These are phyloP conservation scores for Gisinianus flammeolus DNA, from an alignment of 2,888 invertebrate species.

Conservation along the genomic window DNA sequence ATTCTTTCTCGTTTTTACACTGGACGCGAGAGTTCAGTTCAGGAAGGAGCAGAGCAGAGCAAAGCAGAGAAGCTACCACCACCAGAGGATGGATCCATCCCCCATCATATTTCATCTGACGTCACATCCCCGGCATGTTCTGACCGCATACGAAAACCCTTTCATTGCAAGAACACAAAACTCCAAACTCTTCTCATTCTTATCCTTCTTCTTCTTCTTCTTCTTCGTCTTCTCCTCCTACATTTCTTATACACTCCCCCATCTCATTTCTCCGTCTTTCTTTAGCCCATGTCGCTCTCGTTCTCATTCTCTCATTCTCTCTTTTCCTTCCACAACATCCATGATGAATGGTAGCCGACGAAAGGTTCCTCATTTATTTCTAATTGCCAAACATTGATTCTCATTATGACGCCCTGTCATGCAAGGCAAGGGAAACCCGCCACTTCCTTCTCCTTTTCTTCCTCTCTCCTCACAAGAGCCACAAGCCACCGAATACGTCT, in stretches of 20 bases:
- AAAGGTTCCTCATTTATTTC: constrained; percentile 41
- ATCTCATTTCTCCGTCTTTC: background rate
- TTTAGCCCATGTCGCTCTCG: background rate
- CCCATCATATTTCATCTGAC: constrained; percentile 43
- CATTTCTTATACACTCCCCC: background rate
- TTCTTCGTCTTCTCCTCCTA: constrained; percentile 2
- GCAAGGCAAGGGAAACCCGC: constrained; percentile 26
- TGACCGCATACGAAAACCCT: constrained; percentile 39
- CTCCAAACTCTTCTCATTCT: background rate
- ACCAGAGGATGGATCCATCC: constrained; percentile 38
- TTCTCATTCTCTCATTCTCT: constrained; percentile 6
- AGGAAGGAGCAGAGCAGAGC: background rate
- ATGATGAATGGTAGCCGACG: constrained; percentile 39
- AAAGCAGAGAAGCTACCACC: constrained; percentile 32
- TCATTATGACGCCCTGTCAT: constrained; percentile 39
- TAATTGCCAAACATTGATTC: constrained; percentile 42
- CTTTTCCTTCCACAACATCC: constrained; percentile 29
- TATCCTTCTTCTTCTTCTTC: constrained; percentile 5
- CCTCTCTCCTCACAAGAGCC: constrained; percentile 7
- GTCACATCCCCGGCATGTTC: constrained; percentile 43
- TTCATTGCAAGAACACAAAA: constrained; percentile 10
- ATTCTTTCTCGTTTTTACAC: constrained; percentile 1
- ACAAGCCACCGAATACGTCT: constrained; percentile 29
- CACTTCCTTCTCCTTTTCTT: constrained; percentile 36
- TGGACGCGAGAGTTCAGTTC: constrained; percentile 22